Base-by-base conservation (phyloP, 2,797 vertebrate genomes). In the Aplochiton taeniatus region DNA sequence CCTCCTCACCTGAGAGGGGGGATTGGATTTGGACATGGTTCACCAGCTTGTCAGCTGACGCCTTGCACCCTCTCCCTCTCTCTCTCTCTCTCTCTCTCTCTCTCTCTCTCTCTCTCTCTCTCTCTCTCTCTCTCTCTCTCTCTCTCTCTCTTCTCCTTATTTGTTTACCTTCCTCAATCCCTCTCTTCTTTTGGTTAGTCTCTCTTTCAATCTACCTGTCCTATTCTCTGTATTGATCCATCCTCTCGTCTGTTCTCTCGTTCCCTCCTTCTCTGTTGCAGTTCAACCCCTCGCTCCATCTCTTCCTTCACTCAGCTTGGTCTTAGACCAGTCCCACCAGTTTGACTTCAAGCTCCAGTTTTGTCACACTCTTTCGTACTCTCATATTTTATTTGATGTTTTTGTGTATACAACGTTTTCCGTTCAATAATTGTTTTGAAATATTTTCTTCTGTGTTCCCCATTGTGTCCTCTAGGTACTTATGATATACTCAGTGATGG, bases 141-240 rank as follows among this genome's bases (percentile, higher is more conserved):
- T 53, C 44, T 44, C 12, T 44, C 4, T n/a, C 69, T 19, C 48
- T 42, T 4, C 13, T 76, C 73, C 73, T 52, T 65, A 14, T 69
- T 80, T 78, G 73, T 72, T 71, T 77, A 75, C 73, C 60, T 68
- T 63, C 61, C 54, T 68, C 65, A 54, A 60, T 79, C 65, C 44
- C 58, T 19, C 18, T 54, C 9, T 4, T 18, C 6, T 1, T 53
- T 17, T 19, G 50, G 41, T 51, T 46, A 56, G 57, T 58, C 20
- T 65, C 69, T 59, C 61, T 13, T 54, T 69, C 72, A 65, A 56
- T 46, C 17, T 75, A 44, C 3, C 69, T 74, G 75, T 78, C 81
- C 31, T 6, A 31, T 31, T 31, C 31, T 2, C 31, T 31, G 31
- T 31, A 31, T 31, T 31, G 31, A 31, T 75, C 8, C 1, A 51